Evolutionary conservation across 2,797 vertebrate genomes (phyloP), one percentile per base, ranked within the genome.

Genomic region (Pagetopsis macropterus): DNA sequence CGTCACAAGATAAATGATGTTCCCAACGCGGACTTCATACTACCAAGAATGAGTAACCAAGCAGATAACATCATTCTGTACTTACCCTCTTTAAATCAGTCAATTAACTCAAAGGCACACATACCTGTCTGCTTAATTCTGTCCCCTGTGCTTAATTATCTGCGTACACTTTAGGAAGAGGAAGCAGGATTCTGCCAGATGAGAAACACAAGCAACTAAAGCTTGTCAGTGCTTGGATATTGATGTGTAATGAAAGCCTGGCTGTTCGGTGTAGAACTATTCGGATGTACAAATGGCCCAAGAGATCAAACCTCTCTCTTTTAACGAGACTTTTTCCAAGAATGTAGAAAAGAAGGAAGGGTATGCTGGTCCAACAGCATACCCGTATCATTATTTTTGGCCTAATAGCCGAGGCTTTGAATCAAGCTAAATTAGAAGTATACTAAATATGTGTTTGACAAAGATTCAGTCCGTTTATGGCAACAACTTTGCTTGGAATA

Each of bases 121-220:
- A 87, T 91, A 93, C 91, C 89, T 93, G 90, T 93, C 89, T 66
- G 45, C 66, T 81, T 92, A 92, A 92, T 90, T 87, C 84, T 70
- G 77, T 93, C 92, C 90, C 92, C 50, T 1, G 89, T 91, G 91
- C 78, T 93, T 90, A 89, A 92, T 93, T 93, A 93, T 88, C 88
- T 82, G 79, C 70, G 82, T 77, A 87, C 1, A 84, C 90, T 87
- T 90, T 81, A 65, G 71, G 62, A 61, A 84, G 85, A 83, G 84
- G 86, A 86, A 83, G 75, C 75, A 68, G 72, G 71, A 70, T 85
- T 87, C 72, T 75, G 68, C 57, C 75, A 83, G 66, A 88, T 80
- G 73, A 65, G 45, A 61, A 33, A 46, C 49, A 33, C 55, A 66
- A 33, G n/a, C 64, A 65, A 63, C 74, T 60, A 21, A 37, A 68